Conservation (phyloP, 1,140 invertebrate species). For the Heterodera carotae region DNA sequence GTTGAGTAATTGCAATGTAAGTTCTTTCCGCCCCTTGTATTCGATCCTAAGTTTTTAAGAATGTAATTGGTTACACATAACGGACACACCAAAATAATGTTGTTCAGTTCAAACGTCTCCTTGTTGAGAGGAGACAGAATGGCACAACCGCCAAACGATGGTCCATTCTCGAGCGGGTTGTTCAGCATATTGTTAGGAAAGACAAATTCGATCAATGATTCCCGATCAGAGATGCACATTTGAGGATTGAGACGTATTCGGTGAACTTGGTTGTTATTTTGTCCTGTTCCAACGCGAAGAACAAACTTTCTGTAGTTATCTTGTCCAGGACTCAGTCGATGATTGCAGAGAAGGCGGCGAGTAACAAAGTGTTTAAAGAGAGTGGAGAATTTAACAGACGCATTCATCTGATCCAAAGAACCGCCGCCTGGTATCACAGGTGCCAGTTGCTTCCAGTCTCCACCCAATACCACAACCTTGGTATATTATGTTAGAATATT, state of each 20-base stretch:
- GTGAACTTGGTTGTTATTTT: background rate
- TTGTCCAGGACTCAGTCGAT: background rate
- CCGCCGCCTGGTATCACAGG: background rate
- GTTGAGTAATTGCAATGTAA: background rate
- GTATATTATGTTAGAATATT: background rate
- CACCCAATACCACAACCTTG: background rate
- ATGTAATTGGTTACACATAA: no score
- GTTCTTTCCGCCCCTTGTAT: background rate
- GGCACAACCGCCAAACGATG: background rate
- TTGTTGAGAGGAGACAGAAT: background rate
- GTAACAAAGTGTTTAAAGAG: background rate
- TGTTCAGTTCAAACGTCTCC: constrained; percentile 5
- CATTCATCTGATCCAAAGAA: background rate
- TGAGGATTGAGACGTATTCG: background rate
- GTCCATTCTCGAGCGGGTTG: background rate
- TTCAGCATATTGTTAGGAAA: background rate
- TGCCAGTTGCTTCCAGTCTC: background rate
- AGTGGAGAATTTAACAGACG: background rate
- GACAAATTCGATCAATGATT: background rate
- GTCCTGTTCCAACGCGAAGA: background rate
- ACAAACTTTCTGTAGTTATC: background rate
- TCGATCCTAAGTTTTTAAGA: background rate
- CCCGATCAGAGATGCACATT: background rate
- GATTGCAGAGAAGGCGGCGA: no score
- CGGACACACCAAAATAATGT: background rate